Evolutionary conservation across 2,113 vertebrate species (phyloP).

Genomic region (Callocephalon fimbriatum): DNA sequence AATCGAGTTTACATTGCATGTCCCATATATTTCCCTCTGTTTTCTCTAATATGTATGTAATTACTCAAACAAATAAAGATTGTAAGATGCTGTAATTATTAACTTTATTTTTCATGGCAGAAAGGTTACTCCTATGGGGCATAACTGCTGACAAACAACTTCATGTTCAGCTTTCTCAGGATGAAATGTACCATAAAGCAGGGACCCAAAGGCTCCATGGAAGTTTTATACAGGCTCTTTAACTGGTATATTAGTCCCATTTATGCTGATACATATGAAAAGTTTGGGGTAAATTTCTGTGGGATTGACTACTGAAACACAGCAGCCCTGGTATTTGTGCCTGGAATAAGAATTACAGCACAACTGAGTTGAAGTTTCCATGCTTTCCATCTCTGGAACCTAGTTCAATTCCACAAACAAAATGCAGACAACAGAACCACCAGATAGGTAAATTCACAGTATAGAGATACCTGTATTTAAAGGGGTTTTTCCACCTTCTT

Average conservation of each 20-base stretch:
- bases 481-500: neutral
- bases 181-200: neutral
- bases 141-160: neutral
- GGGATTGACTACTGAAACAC: neutral
- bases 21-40: neutral
- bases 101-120: neutral
- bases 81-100: neutral
- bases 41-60: neutral
- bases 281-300: neutral
- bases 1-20: neutral
- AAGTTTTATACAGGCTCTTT: neutral
- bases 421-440: accelerated
- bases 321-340: neutral
- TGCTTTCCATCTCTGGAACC: neutral
- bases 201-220: neutral
- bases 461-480: neutral
- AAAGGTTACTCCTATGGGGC: neutral
- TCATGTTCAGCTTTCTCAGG: neutral
- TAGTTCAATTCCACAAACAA: neutral
- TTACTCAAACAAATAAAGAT: neutral
- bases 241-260: neutral
- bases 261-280: neutral
- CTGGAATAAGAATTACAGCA: neutral
- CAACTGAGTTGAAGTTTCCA: neutral
- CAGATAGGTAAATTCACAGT: neutral